These are phyloP conservation scores for Oikopleura vanhoeffeni DNA, from an alignment of 23 tunicate species.

Conservation along the genomic window DNA sequence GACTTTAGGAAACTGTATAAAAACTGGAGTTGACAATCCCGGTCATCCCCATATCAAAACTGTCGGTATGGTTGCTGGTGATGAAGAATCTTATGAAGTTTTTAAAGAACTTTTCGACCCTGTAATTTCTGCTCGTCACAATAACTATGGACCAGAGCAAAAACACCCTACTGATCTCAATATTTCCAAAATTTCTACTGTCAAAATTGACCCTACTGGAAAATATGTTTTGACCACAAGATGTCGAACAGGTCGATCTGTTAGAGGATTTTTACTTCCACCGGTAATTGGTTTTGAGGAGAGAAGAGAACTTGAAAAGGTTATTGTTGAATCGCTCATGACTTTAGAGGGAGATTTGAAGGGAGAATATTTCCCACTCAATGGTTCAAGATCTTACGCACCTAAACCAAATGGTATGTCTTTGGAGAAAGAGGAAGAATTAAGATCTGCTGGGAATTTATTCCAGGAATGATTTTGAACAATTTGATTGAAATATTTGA, in stretches of 20 bases:
- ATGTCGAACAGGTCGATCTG: conserved; percentile 57
- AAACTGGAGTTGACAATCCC: conserved; percentile 83
- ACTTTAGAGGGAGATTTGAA: conserved; percentile 38
- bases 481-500: no score
- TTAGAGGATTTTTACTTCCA: conserved; percentile 59
- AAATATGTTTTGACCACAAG: conserved; percentile 72
- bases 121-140: conserved; percentile 57
- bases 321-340: conserved; percentile 28
- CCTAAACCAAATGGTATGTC: neutral
- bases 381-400: neutral
- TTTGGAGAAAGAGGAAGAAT: conserved; percentile 3
- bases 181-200: conserved; percentile 36
- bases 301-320: conserved; percentile 40
- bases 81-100: conserved; percentile 69
- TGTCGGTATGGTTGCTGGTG: conserved; percentile 81
- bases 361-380: conserved; percentile 55
- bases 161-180: conserved; percentile 51
- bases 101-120: conserved; percentile 84
- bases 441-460: neutral
- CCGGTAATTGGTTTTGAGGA: conserved; percentile 47
- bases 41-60: conserved; percentile 74
- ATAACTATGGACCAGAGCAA: conserved; percentile 41
- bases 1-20: conserved; percentile 63
- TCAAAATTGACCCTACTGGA: conserved; percentile 28
- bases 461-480: no score